Evolutionary conservation across 2,113 vertebrate genomes (phyloP).

Genomic region (Takifugu bimaculatus): DNA sequence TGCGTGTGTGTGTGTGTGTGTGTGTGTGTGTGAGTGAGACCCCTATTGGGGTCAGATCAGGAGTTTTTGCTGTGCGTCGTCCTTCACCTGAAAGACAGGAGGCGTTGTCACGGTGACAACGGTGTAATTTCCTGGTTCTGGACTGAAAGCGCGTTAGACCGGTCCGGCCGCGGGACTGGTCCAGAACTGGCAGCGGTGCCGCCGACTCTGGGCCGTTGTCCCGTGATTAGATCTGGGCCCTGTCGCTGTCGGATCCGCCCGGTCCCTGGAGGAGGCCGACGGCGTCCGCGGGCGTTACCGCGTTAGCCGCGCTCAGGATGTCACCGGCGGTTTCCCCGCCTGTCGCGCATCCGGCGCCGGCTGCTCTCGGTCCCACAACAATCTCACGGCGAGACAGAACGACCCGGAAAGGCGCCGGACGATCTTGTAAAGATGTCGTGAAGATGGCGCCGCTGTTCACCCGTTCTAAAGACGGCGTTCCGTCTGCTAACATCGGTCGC

Average conservation of each 20-base stretch:
- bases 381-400: background rate
- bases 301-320: slow-evolving; percentile 63
- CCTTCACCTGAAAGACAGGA: slow-evolving; percentile 10
- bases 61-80: slow-evolving; percentile 11
- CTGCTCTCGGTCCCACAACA: slow-evolving; percentile 31
- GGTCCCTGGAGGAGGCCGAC: slow-evolving; percentile 23
- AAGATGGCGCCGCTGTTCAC: no score
- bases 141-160: no score
- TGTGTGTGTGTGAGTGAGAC: no score
- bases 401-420: no score
- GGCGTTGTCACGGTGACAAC: background rate
- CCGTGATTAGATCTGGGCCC: slow-evolving; percentile 65
- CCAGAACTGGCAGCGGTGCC: no score
- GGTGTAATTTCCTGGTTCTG: slow-evolving; percentile 32
- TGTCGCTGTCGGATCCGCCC: slow-evolving; percentile 62
- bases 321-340: slow-evolving; percentile 41
- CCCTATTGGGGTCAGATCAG: slow-evolving; percentile 38
- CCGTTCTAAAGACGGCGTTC: no score
- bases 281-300: slow-evolving; percentile 51
- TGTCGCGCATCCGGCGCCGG: background rate
- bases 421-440: no score
- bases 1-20: no score
- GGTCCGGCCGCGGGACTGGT: no score
- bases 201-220: background rate
- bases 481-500: no score